phyloP scores from a whole-genome alignment of 2,797 vertebrate genomes.

The Clarias fuscus region DNA sequence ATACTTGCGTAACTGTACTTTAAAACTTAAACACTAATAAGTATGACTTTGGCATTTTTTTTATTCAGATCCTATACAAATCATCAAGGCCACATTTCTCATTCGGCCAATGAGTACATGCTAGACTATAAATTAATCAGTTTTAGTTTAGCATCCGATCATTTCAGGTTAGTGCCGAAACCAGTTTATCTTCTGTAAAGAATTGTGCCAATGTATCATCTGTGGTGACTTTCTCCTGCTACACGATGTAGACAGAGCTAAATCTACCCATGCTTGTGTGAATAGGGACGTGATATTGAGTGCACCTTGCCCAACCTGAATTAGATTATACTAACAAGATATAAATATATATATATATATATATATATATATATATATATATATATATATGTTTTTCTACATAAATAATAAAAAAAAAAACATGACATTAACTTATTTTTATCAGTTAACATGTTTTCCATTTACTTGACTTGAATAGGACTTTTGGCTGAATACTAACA shows the following conservation, averaged over 20 bases:
- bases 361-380: too few species aligned
- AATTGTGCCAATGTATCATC: neutral
- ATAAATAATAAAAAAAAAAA: neutral
- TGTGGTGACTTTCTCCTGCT: neutral
- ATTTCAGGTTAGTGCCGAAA: neutral
- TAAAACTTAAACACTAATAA: neutral
- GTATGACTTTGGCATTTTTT: neutral
- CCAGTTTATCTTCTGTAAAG: neutral
- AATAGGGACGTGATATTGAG: neutral
- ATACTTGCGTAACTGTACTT: neutral
- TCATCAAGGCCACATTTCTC: neutral
- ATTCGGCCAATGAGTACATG: neutral
- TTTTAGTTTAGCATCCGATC: neutral
- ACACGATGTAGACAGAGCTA: neutral
- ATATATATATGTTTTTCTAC: too few species aligned
- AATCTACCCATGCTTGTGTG: neutral
- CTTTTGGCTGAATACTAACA: neutral
- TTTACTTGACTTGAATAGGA: neutral
- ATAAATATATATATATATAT: too few species aligned
- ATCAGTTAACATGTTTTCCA: neutral
- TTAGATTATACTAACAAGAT: too few species aligned
- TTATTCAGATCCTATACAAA: neutral
- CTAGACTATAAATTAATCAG: neutral
- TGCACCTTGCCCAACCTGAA: neutral
- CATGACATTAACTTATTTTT: neutral